Evolutionary conservation across 2,888 invertebrate species (phyloP), one percentile per base, ranked within the genome.

Genomic region (Rhodophaea formosa): DNA sequence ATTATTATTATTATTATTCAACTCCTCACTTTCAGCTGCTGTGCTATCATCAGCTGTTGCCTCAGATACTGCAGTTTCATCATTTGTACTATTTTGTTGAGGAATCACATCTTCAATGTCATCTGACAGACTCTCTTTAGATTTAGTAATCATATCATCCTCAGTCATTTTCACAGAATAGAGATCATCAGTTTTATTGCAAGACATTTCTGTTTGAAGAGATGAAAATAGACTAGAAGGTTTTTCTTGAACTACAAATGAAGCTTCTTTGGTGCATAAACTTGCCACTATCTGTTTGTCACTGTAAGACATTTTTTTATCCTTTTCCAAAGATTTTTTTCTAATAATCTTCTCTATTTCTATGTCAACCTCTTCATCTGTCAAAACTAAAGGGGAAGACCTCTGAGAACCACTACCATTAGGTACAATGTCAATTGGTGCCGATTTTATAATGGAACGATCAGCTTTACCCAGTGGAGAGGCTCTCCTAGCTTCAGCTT

Each of bases 281-380:
- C 72, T 81, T 59, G 66, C 71, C 53, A 73, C 62, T 60, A 74
- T 68, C 49, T 68, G 69, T 51, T 69, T 79, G 63, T 82, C 81
- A 72, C 70, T 71, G 67, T 74, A 64, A 66, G 86, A 84, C 77
- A 82, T 77, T 69, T 69, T 84, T 62, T 83, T 88, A 60, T 89
- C 90, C 69, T 84, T 90, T 58, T 84, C 87, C 66, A 88, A 65
- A 17, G 90, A 89, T 74, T 92, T 93, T 84, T 92, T 93, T 56
- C 88, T 93, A 60, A 93, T 92, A 69, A 93, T 92, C 77, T 93
- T 93, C 68, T 93, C 93, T 69, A 95, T 93, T 84, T 95, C 94
- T 59, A 94, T 80, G 77, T 95, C 95, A 63, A 95, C 84, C 77
- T 94, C 94, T 74, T 94, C 93, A 82, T 94, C 94, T 55, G 94